Percentiles rank a stretch among this genome's conserved stretches.
These are phyloP conservation scores for Laothoe populi DNA, from an alignment of 2,888 invertebrate genomes.

Conservation along the genomic window DNA sequence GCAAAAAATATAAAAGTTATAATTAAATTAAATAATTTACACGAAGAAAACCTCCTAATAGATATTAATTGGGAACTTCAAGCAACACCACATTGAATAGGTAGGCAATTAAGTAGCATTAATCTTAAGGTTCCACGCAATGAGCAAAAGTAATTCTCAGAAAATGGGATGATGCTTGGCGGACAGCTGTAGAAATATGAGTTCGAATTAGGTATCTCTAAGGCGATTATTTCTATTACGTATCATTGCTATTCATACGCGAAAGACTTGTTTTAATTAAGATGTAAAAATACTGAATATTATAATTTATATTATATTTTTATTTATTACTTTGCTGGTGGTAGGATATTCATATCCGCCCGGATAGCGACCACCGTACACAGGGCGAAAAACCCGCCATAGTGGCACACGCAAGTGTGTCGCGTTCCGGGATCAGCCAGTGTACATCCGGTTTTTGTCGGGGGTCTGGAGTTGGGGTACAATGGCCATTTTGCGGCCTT, in stretches of 20 bases:
- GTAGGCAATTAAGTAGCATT: conserved; percentile 74
- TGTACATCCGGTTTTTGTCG: too few species aligned
- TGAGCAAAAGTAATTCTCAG: conserved; percentile 73
- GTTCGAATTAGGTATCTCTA: conserved; percentile 47
- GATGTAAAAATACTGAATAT: not conserved
- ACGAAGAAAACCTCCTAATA: conserved; percentile 48
- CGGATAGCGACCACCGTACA: too few species aligned
- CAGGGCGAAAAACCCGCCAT: too few species aligned
- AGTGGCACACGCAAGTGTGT: too few species aligned
- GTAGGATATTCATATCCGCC: too few species aligned
- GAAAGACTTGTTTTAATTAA: conserved; percentile 7
- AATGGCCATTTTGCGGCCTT: too few species aligned
- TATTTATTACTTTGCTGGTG: too few species aligned
- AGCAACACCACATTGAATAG: conserved; percentile 64
- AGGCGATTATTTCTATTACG: conserved; percentile 28
- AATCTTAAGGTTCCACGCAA: conserved; percentile 60
- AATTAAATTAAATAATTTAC: conserved; percentile 51
- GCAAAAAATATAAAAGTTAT: conserved; percentile 2
- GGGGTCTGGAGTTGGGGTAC: too few species aligned
- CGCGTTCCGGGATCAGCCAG: too few species aligned
- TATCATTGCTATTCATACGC: not conserved
- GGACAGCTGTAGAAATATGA: conserved; percentile 56
- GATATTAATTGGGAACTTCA: conserved; percentile 62
- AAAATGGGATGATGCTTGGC: conserved; percentile 68
- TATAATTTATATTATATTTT: too few species aligned